Base-by-base conservation (phyloP, 2,888 invertebrate genomes). In the Aquatica leii region DNA sequence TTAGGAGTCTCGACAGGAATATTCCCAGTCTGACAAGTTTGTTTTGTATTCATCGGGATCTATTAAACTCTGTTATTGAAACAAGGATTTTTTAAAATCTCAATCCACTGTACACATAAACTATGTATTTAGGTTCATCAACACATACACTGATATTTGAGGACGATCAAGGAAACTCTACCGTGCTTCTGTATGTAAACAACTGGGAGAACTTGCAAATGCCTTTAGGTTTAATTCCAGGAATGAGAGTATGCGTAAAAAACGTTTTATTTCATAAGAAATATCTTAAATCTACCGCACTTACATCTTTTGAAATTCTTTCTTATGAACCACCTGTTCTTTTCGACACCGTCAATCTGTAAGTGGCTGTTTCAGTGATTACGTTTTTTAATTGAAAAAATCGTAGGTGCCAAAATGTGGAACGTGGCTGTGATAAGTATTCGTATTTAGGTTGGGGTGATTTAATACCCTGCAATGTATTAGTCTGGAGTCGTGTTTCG, bases 331-430 rank as follows among this genome's bases (percentile, higher is more conserved):
- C 71, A 1, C 1, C 11, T 1, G 40, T 71, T 1, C 35, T 50
- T 1, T 73, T 72, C 43, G 51, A 62, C 24, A 70, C 71, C 4
- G 69, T 62, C n/a, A 73, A 71, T 60, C 59, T 73, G 73, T 73
- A 65, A 20, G 46, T 46, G 24, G 9, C 5, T 14, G 17, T 14
- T 15, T 46, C 17, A 4, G 17, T 15, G 9, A 11, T 14, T 48
- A 12, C n/a, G 8, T 17, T 55, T 56, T 56, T 18, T 35, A 8
- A 14, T 46, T 46, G 17, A 46, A 4, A n/a, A 6, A 17, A 31
- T 56, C 48, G 12, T 20, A 63, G 63, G 15, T 49, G 21, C 18
- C 41, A 9, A 6, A 18, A 55, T 46, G 15, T 35, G 5, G n/a
- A 43, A 17, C 17, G 34, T 35, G 41, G 12, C 1, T 50, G 55